Evolutionary conservation across 2,888 invertebrate species (phyloP).

Genomic region (Exephanes ischioxanthus): DNA sequence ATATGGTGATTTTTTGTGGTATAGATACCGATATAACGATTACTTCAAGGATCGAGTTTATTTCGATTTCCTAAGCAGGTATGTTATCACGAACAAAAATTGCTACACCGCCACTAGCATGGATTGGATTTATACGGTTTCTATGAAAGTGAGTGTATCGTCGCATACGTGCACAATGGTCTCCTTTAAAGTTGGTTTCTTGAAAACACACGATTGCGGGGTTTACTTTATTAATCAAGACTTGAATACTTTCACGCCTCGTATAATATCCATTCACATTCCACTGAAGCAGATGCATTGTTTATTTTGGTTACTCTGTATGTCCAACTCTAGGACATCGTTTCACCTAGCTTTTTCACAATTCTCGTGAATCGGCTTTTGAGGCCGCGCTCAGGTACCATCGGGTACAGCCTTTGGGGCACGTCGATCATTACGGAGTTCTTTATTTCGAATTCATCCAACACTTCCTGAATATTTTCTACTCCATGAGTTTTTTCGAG

Average conservation of each 20-base stretch:
- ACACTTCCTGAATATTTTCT: constrained; percentile 28
- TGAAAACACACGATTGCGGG: constrained; percentile 45
- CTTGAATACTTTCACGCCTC: constrained; percentile 35
- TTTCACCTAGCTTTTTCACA: constrained; percentile 34
- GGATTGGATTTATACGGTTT: constrained; percentile 49
- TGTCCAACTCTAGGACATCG: background rate
- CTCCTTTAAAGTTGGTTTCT: constrained; percentile 54
- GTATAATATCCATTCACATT: constrained; percentile 47
- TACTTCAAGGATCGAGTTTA: constrained; percentile 65
- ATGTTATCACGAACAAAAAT: constrained; percentile 59
- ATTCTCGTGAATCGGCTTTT: constrained; percentile 35
- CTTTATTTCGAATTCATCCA: constrained; percentile 12
- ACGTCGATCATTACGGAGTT: constrained; percentile 18
- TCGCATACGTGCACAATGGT: constrained; percentile 16
- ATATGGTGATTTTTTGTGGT: constrained; percentile 61
- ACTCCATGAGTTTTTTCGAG: constrained; percentile 36
- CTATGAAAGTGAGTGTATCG: constrained; percentile 37
- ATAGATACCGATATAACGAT: constrained; percentile 61
- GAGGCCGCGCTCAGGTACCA: constrained; percentile 15
- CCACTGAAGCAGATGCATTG: constrained; percentile 53
- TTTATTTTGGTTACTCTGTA: background rate
- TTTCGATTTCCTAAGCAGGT: constrained; percentile 34
- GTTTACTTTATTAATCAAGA: constrained; percentile 36
- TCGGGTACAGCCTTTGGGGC: constrained; percentile 17
- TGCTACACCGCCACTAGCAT: constrained; percentile 68